A percentile compares a stretch with the other conserved stretches of the same genome.
Conservation (phyloP, 2,888 invertebrate genomes). For the Spilarctia lutea region DNA sequence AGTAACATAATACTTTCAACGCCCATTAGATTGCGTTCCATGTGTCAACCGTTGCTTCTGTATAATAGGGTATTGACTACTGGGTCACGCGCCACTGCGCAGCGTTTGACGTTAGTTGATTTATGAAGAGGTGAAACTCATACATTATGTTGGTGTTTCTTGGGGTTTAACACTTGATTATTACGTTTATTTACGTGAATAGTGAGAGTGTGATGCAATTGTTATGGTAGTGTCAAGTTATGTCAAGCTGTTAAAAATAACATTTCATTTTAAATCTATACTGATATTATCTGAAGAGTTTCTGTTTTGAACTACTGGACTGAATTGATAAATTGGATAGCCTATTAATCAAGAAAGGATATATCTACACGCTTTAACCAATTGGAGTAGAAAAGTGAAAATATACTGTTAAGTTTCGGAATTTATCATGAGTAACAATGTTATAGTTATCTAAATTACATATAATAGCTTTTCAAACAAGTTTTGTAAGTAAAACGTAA, state of each 20-base stretch:
- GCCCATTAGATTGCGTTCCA: conserved; percentile 12
- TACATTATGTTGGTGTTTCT: neutral
- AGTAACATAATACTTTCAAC: conserved; percentile 10
- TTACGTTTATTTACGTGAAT: neutral
- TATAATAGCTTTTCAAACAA: no score
- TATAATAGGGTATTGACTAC: conserved; percentile 2
- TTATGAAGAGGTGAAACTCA: neutral
- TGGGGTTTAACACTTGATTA: neutral
- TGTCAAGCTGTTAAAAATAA: neutral
- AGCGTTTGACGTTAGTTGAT: neutral
- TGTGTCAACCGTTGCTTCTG: neutral
- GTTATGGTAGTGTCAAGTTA: neutral
- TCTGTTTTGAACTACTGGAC: no score
- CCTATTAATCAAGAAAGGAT: no score
- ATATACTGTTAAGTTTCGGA: no score
- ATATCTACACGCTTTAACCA: no score
- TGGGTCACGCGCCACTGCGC: neutral
- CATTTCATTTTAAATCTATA: no score
- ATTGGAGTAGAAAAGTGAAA: no score
- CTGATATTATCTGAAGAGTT: no score
- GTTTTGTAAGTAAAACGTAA: no score
- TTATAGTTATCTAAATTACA: no score
- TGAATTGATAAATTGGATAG: no score
- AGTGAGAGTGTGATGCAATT: neutral
- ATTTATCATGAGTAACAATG: no score